These are phyloP conservation scores for Microtus ochrogaster DNA, from an alignment of 2,113 vertebrate genomes.

Conservation along the genomic window DNA sequence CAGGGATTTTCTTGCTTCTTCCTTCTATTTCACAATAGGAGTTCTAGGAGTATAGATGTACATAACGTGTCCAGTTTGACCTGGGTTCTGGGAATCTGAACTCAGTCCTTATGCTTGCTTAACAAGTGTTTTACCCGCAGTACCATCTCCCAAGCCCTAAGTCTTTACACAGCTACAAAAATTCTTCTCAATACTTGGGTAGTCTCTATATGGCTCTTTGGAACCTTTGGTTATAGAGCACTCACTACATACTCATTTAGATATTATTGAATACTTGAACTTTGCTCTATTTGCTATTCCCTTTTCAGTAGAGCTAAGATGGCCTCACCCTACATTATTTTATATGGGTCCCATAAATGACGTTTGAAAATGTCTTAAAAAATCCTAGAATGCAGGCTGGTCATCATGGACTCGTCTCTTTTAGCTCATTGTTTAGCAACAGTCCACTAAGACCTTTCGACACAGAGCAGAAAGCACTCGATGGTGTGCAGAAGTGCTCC, in stretches of 20 bases:
- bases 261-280: not conserved
- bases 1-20: not conserved
- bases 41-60: not conserved
- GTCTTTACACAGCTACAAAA: not conserved
- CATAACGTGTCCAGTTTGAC: not conserved
- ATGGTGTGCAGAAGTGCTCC: too few relatives aligned
- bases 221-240: not conserved
- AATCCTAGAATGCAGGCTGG: too few relatives aligned
- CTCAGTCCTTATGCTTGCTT: not conserved
- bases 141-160: not conserved
- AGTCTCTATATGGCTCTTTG: not conserved
- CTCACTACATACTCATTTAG: not conserved
- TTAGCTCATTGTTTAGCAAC: too few relatives aligned
- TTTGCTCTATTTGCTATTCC: not conserved
- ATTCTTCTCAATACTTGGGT: not conserved
- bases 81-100: not conserved
- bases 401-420: too few relatives aligned
- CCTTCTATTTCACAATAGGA: not conserved
- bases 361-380: too few relatives aligned
- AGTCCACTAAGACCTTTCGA: too few relatives aligned
- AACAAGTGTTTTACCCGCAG: not conserved
- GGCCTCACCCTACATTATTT: too few relatives aligned
- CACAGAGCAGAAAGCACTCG: too few relatives aligned
- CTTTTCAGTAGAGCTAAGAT: too few relatives aligned
- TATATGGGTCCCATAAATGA: too few relatives aligned